phyloP scores from a whole-genome alignment of 1,140 invertebrate species.

The Caerostris darwini region DNA sequence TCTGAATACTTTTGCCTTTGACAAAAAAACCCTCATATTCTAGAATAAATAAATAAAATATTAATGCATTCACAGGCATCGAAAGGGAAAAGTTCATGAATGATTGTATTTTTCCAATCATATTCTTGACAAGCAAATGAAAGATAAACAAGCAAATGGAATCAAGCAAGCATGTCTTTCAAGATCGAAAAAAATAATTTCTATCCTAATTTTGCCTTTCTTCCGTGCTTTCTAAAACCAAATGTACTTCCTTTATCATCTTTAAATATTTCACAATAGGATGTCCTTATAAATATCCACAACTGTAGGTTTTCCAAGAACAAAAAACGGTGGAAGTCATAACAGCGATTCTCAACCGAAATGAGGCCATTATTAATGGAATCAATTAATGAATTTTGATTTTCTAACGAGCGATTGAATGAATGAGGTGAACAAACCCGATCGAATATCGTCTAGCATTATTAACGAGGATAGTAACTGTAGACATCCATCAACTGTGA shows the following conservation, averaged over 20 bases:
- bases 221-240: background rate
- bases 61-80: too few species aligned
- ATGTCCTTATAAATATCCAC: background rate
- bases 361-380: conserved; percentile 25
- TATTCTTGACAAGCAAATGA: background rate
- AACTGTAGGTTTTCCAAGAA: background rate
- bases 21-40: too few species aligned
- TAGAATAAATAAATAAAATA: too few species aligned
- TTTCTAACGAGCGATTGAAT: background rate
- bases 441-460: conserved; percentile 52
- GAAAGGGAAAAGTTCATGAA: too few species aligned
- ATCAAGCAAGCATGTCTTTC: background rate
- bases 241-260: background rate
- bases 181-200: background rate
- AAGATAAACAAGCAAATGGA: background rate
- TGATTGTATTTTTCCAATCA: background rate
- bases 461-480: conserved; percentile 47
- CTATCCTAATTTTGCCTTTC: background rate
- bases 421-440: conserved; percentile 64
- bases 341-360: background rate
- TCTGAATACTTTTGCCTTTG: too few species aligned
- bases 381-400: conserved; percentile 62
- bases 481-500: conserved; percentile 55
- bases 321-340: background rate
- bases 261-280: background rate